These are phyloP conservation scores for Mythimna vitellina DNA, from an alignment of 2,888 invertebrate species.

Conservation along the genomic window DNA sequence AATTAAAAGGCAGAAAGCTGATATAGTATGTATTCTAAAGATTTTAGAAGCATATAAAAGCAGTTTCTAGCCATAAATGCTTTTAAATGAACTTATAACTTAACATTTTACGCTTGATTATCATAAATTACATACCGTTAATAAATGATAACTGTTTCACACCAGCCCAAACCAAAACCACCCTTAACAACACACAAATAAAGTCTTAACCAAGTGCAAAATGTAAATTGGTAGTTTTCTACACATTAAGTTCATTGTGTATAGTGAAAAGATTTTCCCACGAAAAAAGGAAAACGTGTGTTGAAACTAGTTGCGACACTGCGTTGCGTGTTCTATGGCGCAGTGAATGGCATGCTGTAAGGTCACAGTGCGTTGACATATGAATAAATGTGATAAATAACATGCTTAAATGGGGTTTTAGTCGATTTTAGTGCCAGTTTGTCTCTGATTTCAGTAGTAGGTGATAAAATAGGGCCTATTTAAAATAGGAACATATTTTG, in stretches of 20 bases:
- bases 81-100: constrained; percentile 48
- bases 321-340: constrained; percentile 75
- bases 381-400: constrained; percentile 53
- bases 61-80: constrained; percentile 35
- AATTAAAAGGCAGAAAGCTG: background rate
- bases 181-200: constrained; percentile 31
- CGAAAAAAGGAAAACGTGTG: constrained; percentile 88
- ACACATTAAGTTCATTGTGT: constrained; percentile 77
- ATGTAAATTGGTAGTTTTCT: constrained; percentile 66
- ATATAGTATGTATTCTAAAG: constrained; percentile 6
- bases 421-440: constrained; percentile 9
- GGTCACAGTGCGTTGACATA: constrained; percentile 68
- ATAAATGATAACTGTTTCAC: constrained; percentile 35
- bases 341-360: constrained; percentile 68
- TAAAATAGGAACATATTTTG: background rate
- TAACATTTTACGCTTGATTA: constrained; percentile 60
- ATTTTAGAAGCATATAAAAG: constrained; percentile 2
- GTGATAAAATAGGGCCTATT: constrained; percentile 7
- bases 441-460: background rate
- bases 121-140: constrained; percentile 53
- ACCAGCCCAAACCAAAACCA: constrained; percentile 20
- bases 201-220: constrained; percentile 49
- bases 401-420: constrained; percentile 36
- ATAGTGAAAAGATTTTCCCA: constrained; percentile 88
- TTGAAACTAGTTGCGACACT: constrained; percentile 83